Conservation (phyloP, 2,888 invertebrate species). For the Ophraella communa region DNA sequence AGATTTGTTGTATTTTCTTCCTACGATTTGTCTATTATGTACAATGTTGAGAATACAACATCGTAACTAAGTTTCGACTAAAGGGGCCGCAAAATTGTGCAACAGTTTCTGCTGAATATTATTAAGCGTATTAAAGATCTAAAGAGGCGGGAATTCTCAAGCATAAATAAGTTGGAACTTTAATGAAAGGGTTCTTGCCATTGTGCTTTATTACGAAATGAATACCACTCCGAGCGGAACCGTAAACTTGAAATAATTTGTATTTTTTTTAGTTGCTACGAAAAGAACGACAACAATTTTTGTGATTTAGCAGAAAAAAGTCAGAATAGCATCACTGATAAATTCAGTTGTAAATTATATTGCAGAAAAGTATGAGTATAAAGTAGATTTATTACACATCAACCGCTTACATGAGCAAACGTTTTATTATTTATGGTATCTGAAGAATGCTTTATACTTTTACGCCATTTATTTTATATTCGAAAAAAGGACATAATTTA, state of each 20-base stretch:
- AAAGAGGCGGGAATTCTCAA: constrained; percentile 15
- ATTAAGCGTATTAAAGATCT: constrained; percentile 28
- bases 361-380: too few relatives aligned
- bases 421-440: too few relatives aligned
- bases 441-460: too few relatives aligned
- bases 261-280: not conserved
- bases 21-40: constrained; percentile 37
- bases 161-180: constrained; percentile 28
- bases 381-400: too few relatives aligned
- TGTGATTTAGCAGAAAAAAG: too few relatives aligned
- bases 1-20: constrained; percentile 37
- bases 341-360: too few relatives aligned
- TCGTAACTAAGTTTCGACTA: constrained; percentile 33
- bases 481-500: too few relatives aligned
- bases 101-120: constrained; percentile 35
- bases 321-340: too few relatives aligned
- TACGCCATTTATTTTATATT: too few relatives aligned
- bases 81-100: constrained; percentile 32
- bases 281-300: too few relatives aligned
- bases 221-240: not conserved
- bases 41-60: constrained; percentile 49
- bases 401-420: too few relatives aligned
- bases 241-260: not conserved
- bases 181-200: constrained; percentile 18
- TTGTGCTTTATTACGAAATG: not conserved